Evolutionary conservation across 1,140 invertebrate species (phyloP).

Genomic region (Arctopsyche grandis): DNA sequence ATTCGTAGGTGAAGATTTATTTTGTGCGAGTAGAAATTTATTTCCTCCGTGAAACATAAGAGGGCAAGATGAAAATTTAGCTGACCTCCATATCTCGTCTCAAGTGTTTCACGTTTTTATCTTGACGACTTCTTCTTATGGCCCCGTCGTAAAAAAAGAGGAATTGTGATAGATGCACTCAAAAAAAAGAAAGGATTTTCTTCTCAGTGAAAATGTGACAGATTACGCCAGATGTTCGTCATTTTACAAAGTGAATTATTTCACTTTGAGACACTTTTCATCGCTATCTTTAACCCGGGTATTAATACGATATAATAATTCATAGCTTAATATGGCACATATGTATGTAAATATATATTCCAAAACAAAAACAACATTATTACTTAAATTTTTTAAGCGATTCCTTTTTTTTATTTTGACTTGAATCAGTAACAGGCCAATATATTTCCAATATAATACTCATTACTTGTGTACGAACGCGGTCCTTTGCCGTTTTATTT

Average conservation of each 20-base stretch:
- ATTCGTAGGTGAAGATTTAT: too few relatives aligned
- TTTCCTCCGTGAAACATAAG: not conserved
- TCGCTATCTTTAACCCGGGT: not conserved
- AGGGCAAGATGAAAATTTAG: not conserved
- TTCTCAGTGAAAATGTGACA: slow-evolving; percentile 4
- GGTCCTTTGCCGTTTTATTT: not conserved
- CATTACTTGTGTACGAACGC: not conserved
- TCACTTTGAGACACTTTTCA: too few relatives aligned
- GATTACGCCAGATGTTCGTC: slow-evolving; percentile 13
- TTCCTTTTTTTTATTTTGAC: not conserved
- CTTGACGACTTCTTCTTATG: not conserved
- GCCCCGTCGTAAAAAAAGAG: slow-evolving; percentile 3
- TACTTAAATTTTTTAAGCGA: not conserved
- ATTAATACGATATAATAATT: not conserved
- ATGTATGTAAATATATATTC: not conserved
- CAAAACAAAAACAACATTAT: not conserved
- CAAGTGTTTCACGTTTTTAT: slow-evolving; percentile 28
- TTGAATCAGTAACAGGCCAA: not conserved
- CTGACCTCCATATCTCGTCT: slow-evolving; percentile 14
- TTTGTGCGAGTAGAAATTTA: too few relatives aligned
- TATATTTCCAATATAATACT: not conserved
- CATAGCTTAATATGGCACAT: not conserved
- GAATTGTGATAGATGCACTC: slow-evolving; percentile 29
- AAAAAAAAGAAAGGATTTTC: slow-evolving; percentile 17
- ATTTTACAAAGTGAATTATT: not conserved